Percentiles rank a stretch among this genome's conserved stretches.
phyloP scores from a whole-genome alignment of 1,140 invertebrate species.

The Bicyclus anynana region DNA sequence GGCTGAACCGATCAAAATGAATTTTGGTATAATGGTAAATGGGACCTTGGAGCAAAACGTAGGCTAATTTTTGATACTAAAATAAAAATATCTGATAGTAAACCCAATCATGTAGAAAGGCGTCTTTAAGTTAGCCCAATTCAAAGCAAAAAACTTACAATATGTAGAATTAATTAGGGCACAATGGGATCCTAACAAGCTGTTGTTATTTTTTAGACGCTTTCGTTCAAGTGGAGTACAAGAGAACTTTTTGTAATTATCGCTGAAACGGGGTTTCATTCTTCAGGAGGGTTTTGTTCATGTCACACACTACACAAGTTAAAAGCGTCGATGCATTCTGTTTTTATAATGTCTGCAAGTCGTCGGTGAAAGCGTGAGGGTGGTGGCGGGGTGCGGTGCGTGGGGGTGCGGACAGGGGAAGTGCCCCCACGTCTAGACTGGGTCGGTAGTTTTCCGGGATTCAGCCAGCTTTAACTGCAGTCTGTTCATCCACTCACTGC shows the following conservation, averaged over 20 bases:
- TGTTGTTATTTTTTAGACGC: neutral
- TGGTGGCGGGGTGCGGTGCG: constrained; percentile 26
- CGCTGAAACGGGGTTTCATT: constrained; percentile 22
- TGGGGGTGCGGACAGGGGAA: constrained; percentile 44
- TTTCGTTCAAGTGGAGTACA: constrained; percentile 8
- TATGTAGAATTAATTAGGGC: no score
- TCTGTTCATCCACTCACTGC: constrained; percentile 69
- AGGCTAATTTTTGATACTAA: no score
- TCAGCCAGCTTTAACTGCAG: constrained; percentile 73
- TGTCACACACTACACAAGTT: constrained; percentile 50
- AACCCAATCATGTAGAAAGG: no score
- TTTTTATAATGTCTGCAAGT: constrained; percentile 74
- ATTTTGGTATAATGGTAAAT: no score
- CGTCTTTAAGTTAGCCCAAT: no score
- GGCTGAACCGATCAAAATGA: no score
- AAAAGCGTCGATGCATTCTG: constrained; percentile 62
- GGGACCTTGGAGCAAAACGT: no score
- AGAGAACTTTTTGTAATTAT: constrained; percentile 23
- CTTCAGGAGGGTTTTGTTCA: constrained; percentile 39
- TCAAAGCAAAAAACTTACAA: no score
- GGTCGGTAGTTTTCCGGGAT: constrained; percentile 77
- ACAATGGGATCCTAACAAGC: neutral
- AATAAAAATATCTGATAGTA: no score
- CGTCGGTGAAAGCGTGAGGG: constrained; percentile 69
- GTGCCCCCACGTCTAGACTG: constrained; percentile 76